Base-by-base conservation (phyloP, 2,888 invertebrate species). In the Philopedon plagiatum region DNA sequence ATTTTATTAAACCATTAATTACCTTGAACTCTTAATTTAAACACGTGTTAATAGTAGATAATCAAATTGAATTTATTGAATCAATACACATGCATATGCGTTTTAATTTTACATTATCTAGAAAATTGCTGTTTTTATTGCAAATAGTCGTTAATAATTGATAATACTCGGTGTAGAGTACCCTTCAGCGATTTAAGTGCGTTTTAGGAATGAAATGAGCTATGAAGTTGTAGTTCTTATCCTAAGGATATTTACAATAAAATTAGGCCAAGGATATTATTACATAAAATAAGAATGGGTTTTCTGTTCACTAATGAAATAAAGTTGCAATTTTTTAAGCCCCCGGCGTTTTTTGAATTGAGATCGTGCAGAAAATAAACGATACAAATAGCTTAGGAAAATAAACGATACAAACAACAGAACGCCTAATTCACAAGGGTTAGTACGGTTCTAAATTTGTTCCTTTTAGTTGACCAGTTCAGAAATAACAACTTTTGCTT, bases 71-170 rank as follows among this genome's bases (percentile, higher is more conserved):
- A 60, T 60, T 29, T 29, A 41, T 13, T 44, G 9, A 41, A 60
- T 60, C 44, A 23, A 8, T n/a, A n/a, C 19, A 54, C 9, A 61
- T 44, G 41, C 61, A 44, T 61, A 61, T 32, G 23, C 46, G 13
- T 32, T 46, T 61, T 46, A 46, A 61, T 46, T 29, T 61, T n/a
- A 26, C 32, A 44, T 18, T 61, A 44, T 46, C 29, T 46, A 61
- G 46, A 61, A 61, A 61, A 61, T 61, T 61, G 18, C 15, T 7
- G 46, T 15, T 60, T 41, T 46, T 46, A 61, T 61, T 44, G 7
- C 46, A 32, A 61, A 61, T 46, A 44, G 15, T 29, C 61, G 41
- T 26, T 29, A 26, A 44, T 46, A 61, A 61, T 61, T 8, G 26
- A 29, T 61, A 61, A 61, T 23, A 32, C 29, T 46, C 13, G 13